Evolutionary conservation across 2,888 invertebrate species (phyloP).

Genomic region (Melieria picta): DNA sequence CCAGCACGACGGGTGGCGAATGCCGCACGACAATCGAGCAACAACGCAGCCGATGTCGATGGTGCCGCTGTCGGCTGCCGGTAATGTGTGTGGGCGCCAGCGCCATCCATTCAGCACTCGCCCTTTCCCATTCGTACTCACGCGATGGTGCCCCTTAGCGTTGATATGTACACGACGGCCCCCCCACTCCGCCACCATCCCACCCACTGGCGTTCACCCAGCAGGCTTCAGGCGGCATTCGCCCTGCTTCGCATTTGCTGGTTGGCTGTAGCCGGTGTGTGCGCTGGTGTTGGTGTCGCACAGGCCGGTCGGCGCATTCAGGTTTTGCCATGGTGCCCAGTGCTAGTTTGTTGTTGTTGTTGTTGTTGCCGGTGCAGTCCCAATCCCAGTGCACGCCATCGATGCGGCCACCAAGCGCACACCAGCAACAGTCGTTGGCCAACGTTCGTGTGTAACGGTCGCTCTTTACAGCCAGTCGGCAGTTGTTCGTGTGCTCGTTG

Average conservation of each 20-base stretch:
- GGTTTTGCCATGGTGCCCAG: too few species aligned
- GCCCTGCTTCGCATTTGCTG: too few species aligned
- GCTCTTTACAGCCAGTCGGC: conserved; percentile 34
- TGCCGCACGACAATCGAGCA: neutral
- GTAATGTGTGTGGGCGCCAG: conserved; percentile 24
- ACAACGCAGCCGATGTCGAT: too few species aligned
- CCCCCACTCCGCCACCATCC: too few species aligned
- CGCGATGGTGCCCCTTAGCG: too few species aligned
- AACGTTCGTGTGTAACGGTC: conserved; percentile 43
- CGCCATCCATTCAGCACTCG: conserved; percentile 8
- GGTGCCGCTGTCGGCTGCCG: neutral
- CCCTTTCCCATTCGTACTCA: too few species aligned
- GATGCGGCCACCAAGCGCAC: conserved; percentile 24
- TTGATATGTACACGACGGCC: too few species aligned
- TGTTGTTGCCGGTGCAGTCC: conserved; percentile 4
- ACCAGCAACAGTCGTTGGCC: conserved; percentile 44
- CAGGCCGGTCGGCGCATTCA: too few species aligned
- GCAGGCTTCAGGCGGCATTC: too few species aligned
- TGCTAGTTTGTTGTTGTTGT: neutral
- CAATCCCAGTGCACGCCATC: conserved; percentile 18
- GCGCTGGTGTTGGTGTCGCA: too few species aligned
- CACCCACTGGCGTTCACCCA: too few species aligned
- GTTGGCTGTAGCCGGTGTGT: too few species aligned
- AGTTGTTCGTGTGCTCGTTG: conserved; percentile 10
- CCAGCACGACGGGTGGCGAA: conserved; percentile 8